Evolutionary conservation across 2,888 invertebrate genomes (phyloP), one percentile per base, ranked within the genome.

Genomic region (Octonoba sinensis): DNA sequence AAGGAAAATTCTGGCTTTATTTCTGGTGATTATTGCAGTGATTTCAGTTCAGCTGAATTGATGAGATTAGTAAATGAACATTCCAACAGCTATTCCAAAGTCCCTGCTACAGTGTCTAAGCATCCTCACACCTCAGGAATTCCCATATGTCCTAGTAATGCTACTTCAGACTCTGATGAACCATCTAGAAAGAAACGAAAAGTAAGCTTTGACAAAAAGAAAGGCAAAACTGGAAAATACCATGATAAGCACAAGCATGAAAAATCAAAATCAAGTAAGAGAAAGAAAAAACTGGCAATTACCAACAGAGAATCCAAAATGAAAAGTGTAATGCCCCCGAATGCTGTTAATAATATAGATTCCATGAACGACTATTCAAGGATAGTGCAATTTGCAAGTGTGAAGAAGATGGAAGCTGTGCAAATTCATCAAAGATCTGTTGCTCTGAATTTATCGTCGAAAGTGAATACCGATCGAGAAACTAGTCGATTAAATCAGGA

Each of bases 51-150:
- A 22, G 74, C 36, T 20, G 71, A 76, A 62, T 56, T 82, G 3
- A 82, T 82, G 82, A 56, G 72, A n/a, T 54, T 82, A 20, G 82
- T 82, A 3, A 82, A 82, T 36, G 82, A 82, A 62, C 82, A 82
- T 62, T 75, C 82, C 20, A 66, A 82, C 49, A 76, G 66, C 22
- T 82, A 74, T 66, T 70, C 82, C 27, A 75, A 82, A 62, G 22
- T 76, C 15, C 74, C 74, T 51, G 65, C 82, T 44, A 27, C 74
- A 62, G 67, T 72, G 49, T 82, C 82, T 56, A 75, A 75, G 18
- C 82, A 82, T 72, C 74, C 76, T 27, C 76, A 70, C 47, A 60
- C 60, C 49, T n/a, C n/a, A n/a, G 60, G 57, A 12, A 36, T 65
- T 27, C 20, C 49, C 13, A 1, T 15, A 24, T 22, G 27, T 24